Percentiles rank a stretch among this genome's conserved stretches.
phyloP scores from a whole-genome alignment of 2,797 vertebrate species.

The Linurgus olivaceus region DNA sequence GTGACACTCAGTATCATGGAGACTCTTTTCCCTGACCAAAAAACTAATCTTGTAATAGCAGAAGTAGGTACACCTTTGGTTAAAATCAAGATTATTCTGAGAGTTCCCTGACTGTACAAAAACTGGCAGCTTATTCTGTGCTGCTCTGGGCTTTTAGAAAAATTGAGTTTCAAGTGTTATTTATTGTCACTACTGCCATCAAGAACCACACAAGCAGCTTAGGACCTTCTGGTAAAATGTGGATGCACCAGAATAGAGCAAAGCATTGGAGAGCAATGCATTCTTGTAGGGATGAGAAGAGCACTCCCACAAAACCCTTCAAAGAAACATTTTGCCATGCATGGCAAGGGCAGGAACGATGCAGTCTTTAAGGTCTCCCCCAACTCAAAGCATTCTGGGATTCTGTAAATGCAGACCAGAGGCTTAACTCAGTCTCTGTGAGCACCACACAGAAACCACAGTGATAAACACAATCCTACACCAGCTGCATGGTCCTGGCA shows the following conservation, averaged over 20 bases:
- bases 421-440: not conserved
- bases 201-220: not conserved
- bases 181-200: not conserved
- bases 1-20: not conserved
- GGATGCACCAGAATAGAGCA: no score
- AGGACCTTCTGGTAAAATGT: not conserved
- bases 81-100: not conserved
- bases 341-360: not conserved
- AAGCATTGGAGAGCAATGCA: not conserved
- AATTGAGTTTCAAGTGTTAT: not conserved
- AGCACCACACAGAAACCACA: not conserved
- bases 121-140: not conserved
- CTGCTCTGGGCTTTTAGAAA: not conserved
- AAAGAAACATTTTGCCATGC: not conserved
- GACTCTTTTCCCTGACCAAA: not conserved
- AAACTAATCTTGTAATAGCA: not conserved
- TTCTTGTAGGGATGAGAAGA: not conserved
- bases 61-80: not conserved
- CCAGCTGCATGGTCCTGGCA: fast-evolving
- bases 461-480: not conserved
- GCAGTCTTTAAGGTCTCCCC: not conserved
- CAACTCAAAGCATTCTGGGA: not conserved
- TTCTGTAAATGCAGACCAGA: not conserved
- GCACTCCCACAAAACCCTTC: not conserved
- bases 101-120: not conserved